phyloP scores from a whole-genome alignment of 1,140 invertebrate genomes.

The Macrostomum lignano region DNA sequence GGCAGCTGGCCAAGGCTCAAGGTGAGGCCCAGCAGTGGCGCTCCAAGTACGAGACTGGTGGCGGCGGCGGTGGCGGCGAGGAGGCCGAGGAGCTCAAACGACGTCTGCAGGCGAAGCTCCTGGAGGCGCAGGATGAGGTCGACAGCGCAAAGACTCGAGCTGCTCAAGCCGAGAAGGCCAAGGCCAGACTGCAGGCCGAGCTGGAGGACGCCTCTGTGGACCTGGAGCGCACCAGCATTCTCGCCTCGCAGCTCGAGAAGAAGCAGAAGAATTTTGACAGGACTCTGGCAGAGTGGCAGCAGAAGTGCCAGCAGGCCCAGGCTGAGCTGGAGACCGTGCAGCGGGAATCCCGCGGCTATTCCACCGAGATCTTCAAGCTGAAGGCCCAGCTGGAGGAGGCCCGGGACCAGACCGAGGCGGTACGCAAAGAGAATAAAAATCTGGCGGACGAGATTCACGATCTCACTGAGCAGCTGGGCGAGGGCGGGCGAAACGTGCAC shows the following conservation, averaged over 20 bases:
- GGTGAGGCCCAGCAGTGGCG: conserved; percentile 63
- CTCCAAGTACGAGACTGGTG: conserved; percentile 77
- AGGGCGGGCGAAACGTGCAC: conserved; percentile 65
- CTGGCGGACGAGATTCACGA: conserved; percentile 93
- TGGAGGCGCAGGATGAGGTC: conserved; percentile 78
- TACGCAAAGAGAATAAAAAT: conserved; percentile 96
- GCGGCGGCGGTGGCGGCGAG: conserved; percentile 74
- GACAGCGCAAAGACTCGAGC: conserved; percentile 56
- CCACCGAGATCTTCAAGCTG: conserved; percentile 89
- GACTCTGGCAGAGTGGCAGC: conserved; percentile 95
- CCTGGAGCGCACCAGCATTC: conserved; percentile 44
- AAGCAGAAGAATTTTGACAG: conserved; percentile 99
- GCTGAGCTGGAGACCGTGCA: conserved; percentile 82
- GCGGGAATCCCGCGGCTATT: conserved; percentile 95
- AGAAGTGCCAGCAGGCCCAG: conserved; percentile 76
- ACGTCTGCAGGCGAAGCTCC: conserved; percentile 72
- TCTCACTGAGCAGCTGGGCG: conserved; percentile 82
- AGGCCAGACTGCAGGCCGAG: conserved; percentile 72
- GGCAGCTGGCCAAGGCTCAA: conserved; percentile 85
- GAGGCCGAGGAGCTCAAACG: conserved; percentile 92
- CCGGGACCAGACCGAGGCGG: conserved; percentile 72
- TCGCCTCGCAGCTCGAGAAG: conserved; percentile 64
- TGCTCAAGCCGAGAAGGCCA: conserved; percentile 92
- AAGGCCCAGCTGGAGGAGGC: conserved; percentile 89
- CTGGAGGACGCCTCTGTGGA: conserved; percentile 90